phyloP scores from a whole-genome alignment of 2,797 vertebrate species.

The Poecilia gillii region DNA sequence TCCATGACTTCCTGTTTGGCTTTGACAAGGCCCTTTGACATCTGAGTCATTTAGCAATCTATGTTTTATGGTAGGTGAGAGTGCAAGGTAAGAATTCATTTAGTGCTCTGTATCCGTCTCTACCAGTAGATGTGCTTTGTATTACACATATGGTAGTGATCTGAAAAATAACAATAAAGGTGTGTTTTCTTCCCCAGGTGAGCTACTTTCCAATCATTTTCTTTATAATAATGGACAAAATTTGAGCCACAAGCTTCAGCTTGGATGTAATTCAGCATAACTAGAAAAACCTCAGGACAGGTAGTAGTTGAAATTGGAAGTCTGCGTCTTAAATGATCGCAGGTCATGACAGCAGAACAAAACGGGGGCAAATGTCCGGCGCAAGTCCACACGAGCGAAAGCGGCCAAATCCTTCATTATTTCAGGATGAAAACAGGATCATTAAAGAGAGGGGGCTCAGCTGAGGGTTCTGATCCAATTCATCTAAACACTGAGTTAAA shows the following conservation, averaged over 20 bases:
- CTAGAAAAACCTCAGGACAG: background rate
- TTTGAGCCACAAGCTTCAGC: background rate
- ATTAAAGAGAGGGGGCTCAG: background rate
- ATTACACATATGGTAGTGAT: background rate
- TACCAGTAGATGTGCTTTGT: background rate
- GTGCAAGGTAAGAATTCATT: background rate
- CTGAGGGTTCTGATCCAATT: background rate
- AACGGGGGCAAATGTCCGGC: background rate
- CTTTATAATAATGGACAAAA: background rate
- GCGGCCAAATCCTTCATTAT: background rate
- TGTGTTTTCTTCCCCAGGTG: background rate
- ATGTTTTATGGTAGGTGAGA: background rate
- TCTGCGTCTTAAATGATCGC: background rate
- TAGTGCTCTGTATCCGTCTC: background rate
- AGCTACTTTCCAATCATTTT: background rate
- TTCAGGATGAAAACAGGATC: background rate
- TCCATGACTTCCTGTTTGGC: background rate
- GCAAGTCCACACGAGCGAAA: background rate
- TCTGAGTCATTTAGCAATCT: background rate
- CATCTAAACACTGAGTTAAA: background rate
- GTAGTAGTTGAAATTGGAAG: background rate
- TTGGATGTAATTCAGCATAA: background rate
- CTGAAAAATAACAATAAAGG: constrained; percentile 12
- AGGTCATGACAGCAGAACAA: background rate
- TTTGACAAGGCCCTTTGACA: background rate